Base-by-base conservation (phyloP, 2,888 invertebrate genomes). In the Trimorus sp. region DNA sequence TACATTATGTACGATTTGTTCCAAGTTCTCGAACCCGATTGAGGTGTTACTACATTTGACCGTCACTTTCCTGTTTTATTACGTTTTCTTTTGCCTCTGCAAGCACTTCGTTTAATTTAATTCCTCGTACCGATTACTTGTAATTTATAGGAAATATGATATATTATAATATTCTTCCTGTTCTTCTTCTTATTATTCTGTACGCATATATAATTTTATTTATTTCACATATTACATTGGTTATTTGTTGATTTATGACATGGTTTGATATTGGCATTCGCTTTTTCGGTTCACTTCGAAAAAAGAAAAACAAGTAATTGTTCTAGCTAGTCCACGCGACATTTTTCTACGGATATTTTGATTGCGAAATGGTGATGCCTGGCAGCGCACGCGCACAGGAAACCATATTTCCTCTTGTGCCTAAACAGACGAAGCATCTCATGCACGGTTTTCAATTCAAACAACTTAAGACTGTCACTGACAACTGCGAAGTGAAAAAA, bases 401-500 rank as follows among this genome's bases (percentile, higher is more conserved):
- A 71, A 71, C 49, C 51, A 58, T 15, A 59, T 83, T 84, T 86
- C 84, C 85, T 86, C 84, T 85, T 83, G 86, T 87, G 87, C 87
- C 86, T 86, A 84, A 74, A 83, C 79, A 73, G 60, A 79, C 16
- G 53, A 76, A 82, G 84, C 77, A 86, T 86, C 84, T 86, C 62
- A 73, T 79, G 83, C 81, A 65, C 68, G 78, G 81, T 83, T 82
- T 79, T 73, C 70, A 79, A 81, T 84, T 82, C 60, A 71, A 66
- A 70, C 75, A 51, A 51, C 54, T 69, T 70, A 60, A 82, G 78
- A 81, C 77, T 85, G 81, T 83, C 82, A 84, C 69, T 79, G 70
- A 83, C 59, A 71, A 62, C 73, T 79, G 76, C 81, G 76, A 83
- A 84, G 77, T 77, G 82, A 84, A 82, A 79, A 70, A 79, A 78